These are phyloP conservation scores for Trachelipus rathkii DNA, from an alignment of 1,140 invertebrate genomes.

Conservation along the genomic window DNA sequence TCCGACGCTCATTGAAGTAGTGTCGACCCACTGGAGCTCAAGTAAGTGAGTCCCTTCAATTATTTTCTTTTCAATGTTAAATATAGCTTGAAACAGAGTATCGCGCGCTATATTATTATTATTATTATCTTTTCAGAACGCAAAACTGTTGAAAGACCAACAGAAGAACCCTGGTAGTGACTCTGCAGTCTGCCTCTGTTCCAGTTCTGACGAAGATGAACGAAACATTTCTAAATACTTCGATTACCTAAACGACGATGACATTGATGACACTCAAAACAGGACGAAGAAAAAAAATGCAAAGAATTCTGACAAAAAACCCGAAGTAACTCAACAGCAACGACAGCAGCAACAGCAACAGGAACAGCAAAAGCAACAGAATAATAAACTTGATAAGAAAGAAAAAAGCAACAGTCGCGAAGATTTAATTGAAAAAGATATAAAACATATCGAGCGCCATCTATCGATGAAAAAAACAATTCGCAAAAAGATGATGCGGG, in stretches of 20 bases:
- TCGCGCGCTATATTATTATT: slow-evolving; percentile 2
- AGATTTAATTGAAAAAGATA: slow-evolving; percentile 57
- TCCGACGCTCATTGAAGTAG: too few species aligned
- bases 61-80: too few species aligned
- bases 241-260: slow-evolving; percentile 44
- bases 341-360: slow-evolving; percentile 8
- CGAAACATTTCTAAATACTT: slow-evolving; percentile 43
- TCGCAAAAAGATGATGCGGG: slow-evolving; percentile 76
- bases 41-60: too few species aligned
- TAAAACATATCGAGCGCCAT: slow-evolving; percentile 72
- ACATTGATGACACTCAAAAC: slow-evolving; percentile 54
- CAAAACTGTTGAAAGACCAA: slow-evolving; percentile 25
- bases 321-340: slow-evolving; percentile 27
- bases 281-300: slow-evolving; percentile 56
- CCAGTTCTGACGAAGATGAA: slow-evolving; percentile 56
- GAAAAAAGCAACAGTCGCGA: slow-evolving; percentile 32
- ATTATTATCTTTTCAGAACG: slow-evolving; percentile 3
- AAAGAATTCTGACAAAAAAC: slow-evolving; percentile 52
- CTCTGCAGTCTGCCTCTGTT: slow-evolving; percentile 55
- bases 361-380: slow-evolving; percentile 25
- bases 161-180: slow-evolving; percentile 52
- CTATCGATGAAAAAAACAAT: slow-evolving; percentile 83
- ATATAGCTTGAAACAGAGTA: too few species aligned
- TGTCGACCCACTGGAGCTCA: too few species aligned
- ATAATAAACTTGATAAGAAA: slow-evolving; percentile 17